Evolutionary conservation across 2,888 invertebrate genomes (phyloP), one percentile per base, ranked within the genome.

Genomic region (Camptogramma bilineatum): DNA sequence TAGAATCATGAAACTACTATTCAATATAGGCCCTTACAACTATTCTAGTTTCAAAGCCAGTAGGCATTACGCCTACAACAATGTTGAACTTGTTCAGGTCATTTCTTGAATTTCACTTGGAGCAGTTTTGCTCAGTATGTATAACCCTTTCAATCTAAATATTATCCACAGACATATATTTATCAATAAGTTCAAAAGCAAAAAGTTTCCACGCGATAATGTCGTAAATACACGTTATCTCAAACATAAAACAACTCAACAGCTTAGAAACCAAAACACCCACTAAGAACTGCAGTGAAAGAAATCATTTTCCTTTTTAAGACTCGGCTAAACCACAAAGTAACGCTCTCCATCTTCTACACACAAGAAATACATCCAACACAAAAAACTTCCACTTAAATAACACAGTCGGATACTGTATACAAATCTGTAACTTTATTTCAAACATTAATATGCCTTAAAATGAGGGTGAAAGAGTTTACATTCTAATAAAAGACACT

Each of bases 251-350:
- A 31, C 31, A 8, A 16, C 16, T 16, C 42, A 44, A 34, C 55
- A 34, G 31, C 19, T 19, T 21, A 47, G 39, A 47, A 48, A 48
- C 19, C 39, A 54, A 61, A 61, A 28, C 50, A 48, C 1, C 48
- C 24, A 46, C 31, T 58, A 42, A 51, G 50, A 42, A 44, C 8
- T 28, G 53, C 47, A 54, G 34, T 21, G 19, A 56, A 52, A 56
- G 51, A 5, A 62, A 62, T 46, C 4, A 19, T 56, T 56, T 62
- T 50, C 28, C 31, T n/a, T 51, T 31, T 46, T 34, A 46, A 55
- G 51, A 56, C 1, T 21, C 52, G 9, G 4, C 46, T 42, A 51
- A 44, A 44, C 55, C 51, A 17, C 46, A 31, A 62, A 62, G 62
- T 55, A 55, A 51, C 55, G 18, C 34, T 62, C 46, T 52, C n/a